Percentiles rank a stretch among this genome's conserved stretches.
These are phyloP conservation scores for Eutolmus rufibarbis DNA, from an alignment of 2,888 invertebrate genomes.

Conservation along the genomic window DNA sequence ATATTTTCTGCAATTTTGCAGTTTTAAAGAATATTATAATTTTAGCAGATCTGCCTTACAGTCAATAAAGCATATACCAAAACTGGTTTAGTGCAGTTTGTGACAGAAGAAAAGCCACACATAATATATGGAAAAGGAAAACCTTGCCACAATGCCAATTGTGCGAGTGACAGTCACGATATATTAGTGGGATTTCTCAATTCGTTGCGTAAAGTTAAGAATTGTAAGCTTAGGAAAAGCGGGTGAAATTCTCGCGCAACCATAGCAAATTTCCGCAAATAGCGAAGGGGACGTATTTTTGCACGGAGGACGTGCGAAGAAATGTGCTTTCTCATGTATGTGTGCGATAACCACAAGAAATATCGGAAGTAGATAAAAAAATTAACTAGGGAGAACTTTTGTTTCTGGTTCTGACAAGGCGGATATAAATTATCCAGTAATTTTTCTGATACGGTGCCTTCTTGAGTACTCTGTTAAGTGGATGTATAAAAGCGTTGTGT, in stretches of 20 bases:
- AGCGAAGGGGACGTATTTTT: neutral
- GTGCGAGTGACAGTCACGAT: neutral
- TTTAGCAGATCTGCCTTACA: neutral
- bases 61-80: neutral
- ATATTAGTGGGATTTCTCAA: neutral
- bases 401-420: constrained; percentile 46
- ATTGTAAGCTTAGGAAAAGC: neutral
- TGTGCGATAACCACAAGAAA: constrained; percentile 47
- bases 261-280: neutral
- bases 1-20: neutral
- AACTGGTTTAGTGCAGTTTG: neutral
- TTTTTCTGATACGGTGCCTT: constrained; percentile 19
- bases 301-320: constrained; percentile 9
- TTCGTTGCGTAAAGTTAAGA: neutral
- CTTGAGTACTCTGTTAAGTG: neutral
- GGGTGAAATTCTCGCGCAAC: constrained; percentile 9
- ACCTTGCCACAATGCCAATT: neutral
- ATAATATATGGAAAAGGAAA: neutral
- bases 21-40: neutral
- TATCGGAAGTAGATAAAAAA: constrained; percentile 47
- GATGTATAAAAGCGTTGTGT: neutral
- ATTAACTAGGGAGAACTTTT: constrained; percentile 27
- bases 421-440: constrained; percentile 34
- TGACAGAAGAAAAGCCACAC: neutral
- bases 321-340: neutral